phyloP scores from a whole-genome alignment of 2,797 vertebrate species.

The Alca torda region DNA sequence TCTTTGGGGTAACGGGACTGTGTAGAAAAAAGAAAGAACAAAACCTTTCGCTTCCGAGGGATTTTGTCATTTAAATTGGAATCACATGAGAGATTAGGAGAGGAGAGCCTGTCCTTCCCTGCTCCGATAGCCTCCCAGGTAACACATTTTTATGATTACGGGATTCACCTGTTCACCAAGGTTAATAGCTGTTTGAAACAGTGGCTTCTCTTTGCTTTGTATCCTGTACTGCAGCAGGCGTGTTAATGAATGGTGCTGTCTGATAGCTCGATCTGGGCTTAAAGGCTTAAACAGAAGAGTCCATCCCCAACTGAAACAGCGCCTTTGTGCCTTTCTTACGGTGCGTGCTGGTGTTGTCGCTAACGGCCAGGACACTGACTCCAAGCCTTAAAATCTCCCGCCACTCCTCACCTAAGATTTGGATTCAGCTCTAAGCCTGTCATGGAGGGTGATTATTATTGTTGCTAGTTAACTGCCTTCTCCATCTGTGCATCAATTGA shows the following conservation, averaged over 20 bases:
- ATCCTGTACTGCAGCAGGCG: not conserved
- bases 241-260: not conserved
- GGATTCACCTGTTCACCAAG: not conserved
- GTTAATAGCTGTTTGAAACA: not conserved
- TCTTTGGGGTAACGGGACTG: not conserved
- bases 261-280: not conserved
- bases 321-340: not conserved
- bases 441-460: not conserved
- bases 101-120: not conserved
- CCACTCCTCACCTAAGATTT: not conserved
- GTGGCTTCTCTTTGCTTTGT: not conserved
- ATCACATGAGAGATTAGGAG: not conserved
- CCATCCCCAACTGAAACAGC: not conserved
- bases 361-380: not conserved
- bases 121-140: not conserved
- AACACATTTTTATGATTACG: not conserved
- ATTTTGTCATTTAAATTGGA: not conserved
- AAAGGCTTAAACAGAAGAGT: not conserved
- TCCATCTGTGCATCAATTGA: constrained; percentile 39
- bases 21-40: not conserved
- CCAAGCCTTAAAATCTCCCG: not conserved
- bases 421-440: not conserved
- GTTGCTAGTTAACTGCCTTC: constrained; percentile 13
- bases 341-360: not conserved
- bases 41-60: not conserved